These are phyloP conservation scores for Podarcis siculus DNA, from an alignment of 2,797 vertebrate genomes.

Conservation along the genomic window DNA sequence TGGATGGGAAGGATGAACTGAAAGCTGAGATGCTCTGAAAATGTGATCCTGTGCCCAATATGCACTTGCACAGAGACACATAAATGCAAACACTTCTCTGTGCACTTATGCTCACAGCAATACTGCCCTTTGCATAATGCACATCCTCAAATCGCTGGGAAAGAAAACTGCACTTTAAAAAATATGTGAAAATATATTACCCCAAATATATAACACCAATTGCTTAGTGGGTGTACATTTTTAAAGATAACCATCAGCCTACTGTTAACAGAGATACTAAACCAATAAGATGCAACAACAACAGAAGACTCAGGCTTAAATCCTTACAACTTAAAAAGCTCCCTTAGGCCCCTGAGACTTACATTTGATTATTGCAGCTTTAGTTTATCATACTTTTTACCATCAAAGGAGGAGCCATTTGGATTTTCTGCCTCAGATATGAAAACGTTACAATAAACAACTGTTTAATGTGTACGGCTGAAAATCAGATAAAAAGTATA, in stretches of 20 bases:
- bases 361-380: no score
- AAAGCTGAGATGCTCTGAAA: not conserved
- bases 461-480: no score
- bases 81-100: not conserved
- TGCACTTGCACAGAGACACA: not conserved
- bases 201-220: slow-evolving; percentile 59
- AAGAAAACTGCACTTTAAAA: slow-evolving; percentile 53
- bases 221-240: slow-evolving; percentile 46
- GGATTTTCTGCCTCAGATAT: no score
- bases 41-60: not conserved
- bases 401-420: no score
- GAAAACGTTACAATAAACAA: no score
- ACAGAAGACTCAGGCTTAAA: slow-evolving; percentile 47
- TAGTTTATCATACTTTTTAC: no score
- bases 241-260: slow-evolving; percentile 41
- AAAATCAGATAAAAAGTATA: no score
- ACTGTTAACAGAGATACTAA: slow-evolving; percentile 32
- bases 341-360: no score
- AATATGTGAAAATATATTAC: slow-evolving; percentile 58
- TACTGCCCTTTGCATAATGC: slow-evolving; percentile 48
- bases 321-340: slow-evolving; percentile 11
- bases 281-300: slow-evolving; percentile 53
- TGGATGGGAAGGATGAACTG: not conserved
- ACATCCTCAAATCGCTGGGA: slow-evolving; percentile 40
- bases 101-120: not conserved